phyloP scores from a whole-genome alignment of 2,113 vertebrate genomes.

The Dryoscopus gambensis region DNA sequence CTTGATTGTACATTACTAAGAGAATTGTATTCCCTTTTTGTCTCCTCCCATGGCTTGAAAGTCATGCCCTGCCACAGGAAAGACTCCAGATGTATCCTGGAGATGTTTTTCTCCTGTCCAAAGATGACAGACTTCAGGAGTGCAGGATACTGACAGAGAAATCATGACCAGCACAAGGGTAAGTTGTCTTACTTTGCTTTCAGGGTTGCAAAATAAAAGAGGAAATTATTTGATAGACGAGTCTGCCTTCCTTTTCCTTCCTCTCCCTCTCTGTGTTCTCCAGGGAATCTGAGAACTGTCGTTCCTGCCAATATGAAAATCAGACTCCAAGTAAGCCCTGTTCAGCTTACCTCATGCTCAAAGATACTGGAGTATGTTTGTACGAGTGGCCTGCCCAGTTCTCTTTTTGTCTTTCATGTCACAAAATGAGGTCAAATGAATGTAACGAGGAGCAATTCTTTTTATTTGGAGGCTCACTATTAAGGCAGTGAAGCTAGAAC shows the following conservation, averaged over 20 bases:
- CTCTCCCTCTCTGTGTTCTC: background rate
- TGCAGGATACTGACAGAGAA: background rate
- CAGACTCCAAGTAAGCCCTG: background rate
- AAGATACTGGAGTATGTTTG: background rate
- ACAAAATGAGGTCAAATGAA: background rate
- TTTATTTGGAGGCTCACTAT: background rate
- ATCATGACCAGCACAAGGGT: background rate
- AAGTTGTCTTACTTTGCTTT: background rate
- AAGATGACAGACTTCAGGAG: background rate
- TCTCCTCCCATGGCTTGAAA: background rate
- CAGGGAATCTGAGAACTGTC: background rate
- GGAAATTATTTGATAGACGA: background rate
- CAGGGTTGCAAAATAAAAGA: background rate
- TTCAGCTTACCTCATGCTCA: background rate
- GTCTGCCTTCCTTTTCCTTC: background rate
- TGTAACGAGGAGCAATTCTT: background rate
- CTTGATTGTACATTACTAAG: background rate
- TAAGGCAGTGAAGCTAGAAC: background rate
- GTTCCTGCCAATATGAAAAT: background rate
- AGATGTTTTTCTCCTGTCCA: background rate
- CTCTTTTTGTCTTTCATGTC: background rate
- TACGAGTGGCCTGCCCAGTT: fast-evolving
- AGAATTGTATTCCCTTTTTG: background rate
- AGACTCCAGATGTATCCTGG: background rate
- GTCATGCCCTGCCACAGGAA: background rate